Base-by-base conservation (phyloP, 2,888 invertebrate species). In the Graphium colonna region DNA sequence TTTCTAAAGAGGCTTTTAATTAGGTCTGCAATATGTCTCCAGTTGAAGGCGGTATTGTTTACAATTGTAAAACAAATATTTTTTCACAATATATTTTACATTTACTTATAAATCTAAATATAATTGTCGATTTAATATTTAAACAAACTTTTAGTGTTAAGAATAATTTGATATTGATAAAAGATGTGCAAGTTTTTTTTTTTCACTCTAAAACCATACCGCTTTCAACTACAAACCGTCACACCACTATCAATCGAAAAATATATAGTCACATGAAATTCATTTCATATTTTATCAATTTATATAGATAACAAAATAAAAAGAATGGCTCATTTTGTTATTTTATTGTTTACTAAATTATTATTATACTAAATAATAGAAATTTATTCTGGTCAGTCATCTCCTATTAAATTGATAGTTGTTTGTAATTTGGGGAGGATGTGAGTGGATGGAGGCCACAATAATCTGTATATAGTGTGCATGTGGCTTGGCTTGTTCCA, bases 301-400 rank as follows among this genome's bases (percentile, higher is more conserved):
- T 48, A 42, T 47, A 48, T 44, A 53, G 15, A 55, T 55, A 42
- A 38, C 21, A 48, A 38, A 50, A 33, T 48, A 40, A 42, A 31
- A 52, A 57, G 26, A 46, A 9, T 33, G 12, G 60, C 59, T 68
- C 63, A 67, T 68, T 65, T 67, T 73, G 67, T 77, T 67, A 67
- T 59, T 63, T 67, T 68, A 65, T 69, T 65, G 54, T 75, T 74
- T 73, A 73, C 67, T 73, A 75, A 77, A 76, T 77, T 75, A 75
- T 79, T 31, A 31, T 31, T 36, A 36, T 36, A 36, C 12, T 69
- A 64, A 62, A 62, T 64, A 65, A 71, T 69, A 71, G 65, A 67
- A 73, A 77, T 76, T 69, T 75, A 74, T 82, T 84, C 83, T 84
- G 82, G 84, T 84, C 83, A 82, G 69, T 79, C 68, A 74, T 75